Conservation (phyloP, 2,113 vertebrate genomes). For the Lichenostomus cassidix region DNA sequence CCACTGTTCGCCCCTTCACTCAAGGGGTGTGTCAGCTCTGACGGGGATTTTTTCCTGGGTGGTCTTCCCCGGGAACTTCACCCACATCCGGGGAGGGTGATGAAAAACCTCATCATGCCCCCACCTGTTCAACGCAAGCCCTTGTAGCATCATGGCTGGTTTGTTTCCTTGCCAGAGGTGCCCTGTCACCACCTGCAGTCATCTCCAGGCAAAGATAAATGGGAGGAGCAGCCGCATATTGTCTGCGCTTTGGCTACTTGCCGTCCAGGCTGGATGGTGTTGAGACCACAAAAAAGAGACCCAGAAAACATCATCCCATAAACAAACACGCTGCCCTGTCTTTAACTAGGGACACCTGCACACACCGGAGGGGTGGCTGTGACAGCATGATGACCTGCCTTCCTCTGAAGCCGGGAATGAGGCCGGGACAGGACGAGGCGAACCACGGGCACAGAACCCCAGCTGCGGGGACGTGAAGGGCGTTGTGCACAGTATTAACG, state of each 20-base stretch:
- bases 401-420: not conserved
- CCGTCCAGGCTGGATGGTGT: not conserved
- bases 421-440: not conserved
- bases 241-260: not conserved
- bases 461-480: fast-evolving
- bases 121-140: not conserved
- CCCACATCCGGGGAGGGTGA: not conserved
- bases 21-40: not conserved
- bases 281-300: not conserved
- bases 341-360: not conserved
- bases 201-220: not conserved
- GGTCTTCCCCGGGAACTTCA: not conserved
- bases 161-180: not conserved
- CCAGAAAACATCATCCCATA: not conserved
- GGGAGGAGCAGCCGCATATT: not conserved
- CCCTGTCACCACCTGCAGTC: not conserved
- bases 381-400: not conserved
- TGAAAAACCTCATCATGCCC: not conserved
- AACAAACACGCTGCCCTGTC: not conserved
- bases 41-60: not conserved
- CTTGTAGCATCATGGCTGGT: not conserved
- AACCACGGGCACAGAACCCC: not conserved
- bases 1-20: not conserved
- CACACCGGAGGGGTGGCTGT: not conserved
- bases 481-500: not conserved